Evolutionary conservation across 2,888 invertebrate genomes (phyloP), one percentile per base, ranked within the genome.

Genomic region (Rhodophaea formosa): DNA sequence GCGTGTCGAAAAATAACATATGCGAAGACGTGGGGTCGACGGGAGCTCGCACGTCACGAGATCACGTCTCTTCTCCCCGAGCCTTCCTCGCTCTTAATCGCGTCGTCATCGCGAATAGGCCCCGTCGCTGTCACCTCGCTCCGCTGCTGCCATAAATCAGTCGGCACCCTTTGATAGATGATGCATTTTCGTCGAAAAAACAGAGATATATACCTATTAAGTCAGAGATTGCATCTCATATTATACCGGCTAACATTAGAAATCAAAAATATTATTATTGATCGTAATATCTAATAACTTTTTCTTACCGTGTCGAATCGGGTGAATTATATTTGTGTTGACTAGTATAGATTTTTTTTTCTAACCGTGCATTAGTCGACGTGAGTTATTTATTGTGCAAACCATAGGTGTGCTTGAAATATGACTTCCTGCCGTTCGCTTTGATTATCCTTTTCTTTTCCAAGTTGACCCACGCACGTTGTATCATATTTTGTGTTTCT

Each of bases 81-180:
- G 65, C 70, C 66, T 59, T 63, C 68, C 62, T 67, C 68, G 71
- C 74, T 73, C 72, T 75, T 84, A 84, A 84, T 85, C 81, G 86
- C 85, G 73, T 77, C 82, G 87, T 88, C 88, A 87, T 88, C 82
- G 80, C 80, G 75, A 79, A 74, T 78, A 82, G 80, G 80, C 82
- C 80, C 72, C 80, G 77, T 78, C 77, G 71, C 75, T 77, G 84
- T 86, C 86, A 79, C 80, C 75, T 72, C 80, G 76, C 75, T 77
- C 75, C 80, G 76, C 76, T 76, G 65, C 76, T 77, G 78, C 83
- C 85, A 88, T 89, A 88, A 88, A 90, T 90, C 88, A 88, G 87
- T 82, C 83, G 82, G 75, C 81, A 73, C 75, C 71, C 71, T 75
- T 79, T 86, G 88, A 88, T 88, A 74, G 81, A 88, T 86, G 84